Conservation (phyloP, 2,888 invertebrate genomes). For the Sesia apiformis region DNA sequence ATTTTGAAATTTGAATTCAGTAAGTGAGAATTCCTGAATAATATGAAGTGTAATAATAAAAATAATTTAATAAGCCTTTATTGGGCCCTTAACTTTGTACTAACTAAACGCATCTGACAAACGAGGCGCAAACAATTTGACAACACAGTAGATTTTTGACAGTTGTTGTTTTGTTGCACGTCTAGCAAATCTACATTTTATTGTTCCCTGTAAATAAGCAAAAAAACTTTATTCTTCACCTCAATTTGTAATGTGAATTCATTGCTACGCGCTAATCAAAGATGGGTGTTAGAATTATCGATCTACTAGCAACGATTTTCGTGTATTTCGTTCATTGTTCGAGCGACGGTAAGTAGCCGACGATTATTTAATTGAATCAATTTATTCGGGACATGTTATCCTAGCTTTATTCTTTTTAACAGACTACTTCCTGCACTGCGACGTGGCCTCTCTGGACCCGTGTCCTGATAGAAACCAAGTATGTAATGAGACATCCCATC, state of each 20-base stretch:
- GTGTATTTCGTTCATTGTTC: slow-evolving; percentile 46
- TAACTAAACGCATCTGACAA: no score
- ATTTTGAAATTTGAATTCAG: no score
- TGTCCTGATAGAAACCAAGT: slow-evolving; percentile 40
- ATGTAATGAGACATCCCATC: slow-evolving; percentile 32
- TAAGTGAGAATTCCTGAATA: no score
- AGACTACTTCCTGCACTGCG: slow-evolving; percentile 67
- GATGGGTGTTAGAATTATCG: slow-evolving; percentile 41
- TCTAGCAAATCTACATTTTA: background rate
- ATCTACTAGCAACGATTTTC: slow-evolving; percentile 42
- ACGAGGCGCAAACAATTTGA: no score
- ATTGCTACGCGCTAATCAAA: slow-evolving; percentile 12
- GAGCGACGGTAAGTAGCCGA: slow-evolving; percentile 53
- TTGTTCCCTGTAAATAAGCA: slow-evolving; percentile 17
- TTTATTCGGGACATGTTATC: slow-evolving; percentile 48
- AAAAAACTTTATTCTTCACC: slow-evolving; percentile 22
- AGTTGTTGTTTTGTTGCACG: slow-evolving; percentile 13
- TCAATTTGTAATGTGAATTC: slow-evolving; percentile 50
- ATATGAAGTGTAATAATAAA: no score
- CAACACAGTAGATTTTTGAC: background rate
- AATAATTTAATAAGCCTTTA: no score
- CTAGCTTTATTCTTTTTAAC: slow-evolving; percentile 63
- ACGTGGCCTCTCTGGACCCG: slow-evolving; percentile 31
- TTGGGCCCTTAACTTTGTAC: no score
- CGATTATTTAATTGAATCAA: slow-evolving; percentile 74